phyloP scores from a whole-genome alignment of 2,888 invertebrate genomes.

The Synergus gifuensis region DNA sequence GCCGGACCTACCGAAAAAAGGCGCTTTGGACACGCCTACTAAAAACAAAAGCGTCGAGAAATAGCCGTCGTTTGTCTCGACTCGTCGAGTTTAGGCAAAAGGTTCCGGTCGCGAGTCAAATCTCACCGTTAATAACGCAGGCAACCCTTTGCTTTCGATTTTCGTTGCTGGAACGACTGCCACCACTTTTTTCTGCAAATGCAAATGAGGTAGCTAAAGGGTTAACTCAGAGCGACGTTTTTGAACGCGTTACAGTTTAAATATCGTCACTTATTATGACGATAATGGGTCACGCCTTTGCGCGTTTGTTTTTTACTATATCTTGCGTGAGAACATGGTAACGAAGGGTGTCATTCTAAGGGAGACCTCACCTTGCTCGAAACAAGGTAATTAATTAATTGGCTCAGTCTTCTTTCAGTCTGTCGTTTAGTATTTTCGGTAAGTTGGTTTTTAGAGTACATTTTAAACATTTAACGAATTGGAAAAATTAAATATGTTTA shows the following conservation, averaged over 20 bases:
- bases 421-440: not conserved
- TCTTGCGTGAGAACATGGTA: conserved; percentile 63
- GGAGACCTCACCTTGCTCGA: conserved; percentile 9
- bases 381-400: conserved; percentile 39
- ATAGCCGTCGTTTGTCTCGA: conserved; percentile 55
- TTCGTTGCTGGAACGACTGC: conserved; percentile 42
- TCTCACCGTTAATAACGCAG: conserved; percentile 35
- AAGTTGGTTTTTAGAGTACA: no score
- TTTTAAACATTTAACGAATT: no score
- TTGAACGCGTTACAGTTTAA: conserved; percentile 73
- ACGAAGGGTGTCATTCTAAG: conserved; percentile 40
- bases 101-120: conserved; percentile 45
- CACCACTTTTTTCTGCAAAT: conserved; percentile 57
- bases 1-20: conserved; percentile 69
- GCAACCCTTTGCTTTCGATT: conserved; percentile 51
- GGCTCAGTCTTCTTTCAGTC: not conserved
- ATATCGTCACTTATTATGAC: conserved; percentile 74
- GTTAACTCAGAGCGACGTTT: conserved; percentile 61
- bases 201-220: conserved; percentile 73
- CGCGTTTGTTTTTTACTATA: conserved; percentile 50
- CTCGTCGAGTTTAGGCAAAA: conserved; percentile 46
- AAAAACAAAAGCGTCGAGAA: conserved; percentile 57
- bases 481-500: no score
- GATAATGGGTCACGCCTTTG: conserved; percentile 75
- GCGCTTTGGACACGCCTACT: conserved; percentile 59